Percentiles rank a stretch among this genome's conserved stretches.
Conservation (phyloP, 1,140 invertebrate species). For the Cotesia chilonis region DNA sequence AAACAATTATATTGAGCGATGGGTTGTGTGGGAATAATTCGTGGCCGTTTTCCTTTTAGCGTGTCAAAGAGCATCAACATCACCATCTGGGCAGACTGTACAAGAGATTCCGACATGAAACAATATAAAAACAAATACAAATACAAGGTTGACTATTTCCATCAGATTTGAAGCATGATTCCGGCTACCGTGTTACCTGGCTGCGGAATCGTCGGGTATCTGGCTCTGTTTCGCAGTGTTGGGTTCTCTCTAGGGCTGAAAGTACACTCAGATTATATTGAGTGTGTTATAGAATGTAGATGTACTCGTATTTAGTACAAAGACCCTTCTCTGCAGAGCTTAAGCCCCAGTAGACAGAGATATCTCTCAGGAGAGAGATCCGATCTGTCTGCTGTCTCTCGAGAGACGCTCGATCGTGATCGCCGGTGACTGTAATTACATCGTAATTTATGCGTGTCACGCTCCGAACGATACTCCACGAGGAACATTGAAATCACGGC, state of each 20-base stretch:
- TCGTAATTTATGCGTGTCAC: constrained; percentile 64
- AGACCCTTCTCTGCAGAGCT: not conserved
- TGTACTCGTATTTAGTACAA: not conserved
- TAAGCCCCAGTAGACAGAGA: not conserved
- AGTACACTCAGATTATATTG: not conserved
- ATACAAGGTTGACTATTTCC: constrained; percentile 31
- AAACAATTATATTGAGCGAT: too few species aligned
- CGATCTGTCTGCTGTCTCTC: constrained; percentile 38
- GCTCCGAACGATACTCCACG: constrained; percentile 32
- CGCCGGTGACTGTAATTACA: constrained; percentile 60
- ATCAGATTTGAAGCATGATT: constrained; percentile 43
- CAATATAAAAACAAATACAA: not conserved
- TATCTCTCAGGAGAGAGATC: constrained; percentile 27
- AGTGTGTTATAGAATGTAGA: not conserved
- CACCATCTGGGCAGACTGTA: not conserved
- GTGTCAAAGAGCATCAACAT: too few species aligned
- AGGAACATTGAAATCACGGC: constrained; percentile 22
- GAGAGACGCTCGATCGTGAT: constrained; percentile 52
- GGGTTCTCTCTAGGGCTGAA: not conserved
- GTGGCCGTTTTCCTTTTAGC: too few species aligned
- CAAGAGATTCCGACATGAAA: not conserved
- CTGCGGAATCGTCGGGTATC: not conserved
- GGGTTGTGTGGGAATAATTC: too few species aligned
- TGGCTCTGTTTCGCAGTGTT: not conserved
- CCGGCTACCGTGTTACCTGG: constrained; percentile 42